Evolutionary conservation across 2,797 vertebrate species (phyloP), one percentile per base, ranked within the genome.

Genomic region (Sebastes kiyomatsui): DNA sequence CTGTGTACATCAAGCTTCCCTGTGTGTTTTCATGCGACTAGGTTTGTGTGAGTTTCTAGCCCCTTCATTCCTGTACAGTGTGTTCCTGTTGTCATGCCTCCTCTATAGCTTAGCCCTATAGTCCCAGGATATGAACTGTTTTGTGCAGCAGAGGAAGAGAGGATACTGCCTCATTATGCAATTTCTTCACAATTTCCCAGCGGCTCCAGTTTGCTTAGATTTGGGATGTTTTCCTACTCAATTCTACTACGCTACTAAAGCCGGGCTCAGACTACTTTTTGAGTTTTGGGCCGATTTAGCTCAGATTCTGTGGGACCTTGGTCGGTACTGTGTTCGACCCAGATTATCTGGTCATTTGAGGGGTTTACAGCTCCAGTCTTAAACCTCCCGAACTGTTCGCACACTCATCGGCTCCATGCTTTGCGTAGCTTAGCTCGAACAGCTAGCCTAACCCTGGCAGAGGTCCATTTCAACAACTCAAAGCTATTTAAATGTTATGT

Each of bases 1-100:
- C 81, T 84, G 61, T 85, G 76, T 72, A 77, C 84, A 80, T 88
- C 87, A 85, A 75, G 72, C 86, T 70, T 71, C 64, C 69, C 60
- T 73, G 62, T 71, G 65, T 84, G 75, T 88, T 76, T 88, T 69
- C 80, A 54, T 82, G 79, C 60, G 71, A 25, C n/a, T 77, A 49
- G 13, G 60, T 74, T 62, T 82, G 42, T 87, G 76, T 83, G 71
- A 77, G 77, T 86, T 75, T 86, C 64, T 38, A 56, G 64, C 64
- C 69, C 71, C 65, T 77, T 83, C 76, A 86, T 85, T 89, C 75
- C 79, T 82, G 77, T 72, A 83, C 73, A 76, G 74, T 62, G 35
- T 90, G 85, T 83, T 89, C 72, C 61, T 69, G 62, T 85, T 78
- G 35, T 82, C 61, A 49, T 83, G 65, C 73, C 27, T 60, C 67